These are phyloP conservation scores for Monochamus saltuarius DNA, from an alignment of 1,140 invertebrate species.

Conservation along the genomic window DNA sequence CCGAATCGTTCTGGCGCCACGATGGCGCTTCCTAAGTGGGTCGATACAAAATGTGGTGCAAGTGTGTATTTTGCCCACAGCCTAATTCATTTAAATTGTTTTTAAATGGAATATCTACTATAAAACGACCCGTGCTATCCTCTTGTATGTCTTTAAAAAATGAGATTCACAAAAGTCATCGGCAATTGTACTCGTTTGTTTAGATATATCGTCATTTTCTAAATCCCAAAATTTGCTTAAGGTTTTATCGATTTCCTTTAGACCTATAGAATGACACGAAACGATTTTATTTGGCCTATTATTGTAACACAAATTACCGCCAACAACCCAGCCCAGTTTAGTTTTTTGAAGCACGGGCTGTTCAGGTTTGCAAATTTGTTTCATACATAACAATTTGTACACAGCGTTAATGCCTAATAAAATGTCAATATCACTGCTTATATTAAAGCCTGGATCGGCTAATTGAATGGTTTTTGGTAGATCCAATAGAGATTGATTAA, in stretches of 20 bases:
- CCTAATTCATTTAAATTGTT: constrained; percentile 1
- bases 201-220: not conserved
- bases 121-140: constrained; percentile 7
- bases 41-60: too few species aligned
- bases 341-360: constrained; percentile 32
- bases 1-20: too few species aligned
- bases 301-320: constrained; percentile 14
- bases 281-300: not conserved
- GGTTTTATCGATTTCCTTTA: not conserved
- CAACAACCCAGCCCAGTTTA: constrained; percentile 40
- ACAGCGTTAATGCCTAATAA: constrained; percentile 39
- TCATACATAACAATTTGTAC: constrained; percentile 33
- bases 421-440: constrained; percentile 36
- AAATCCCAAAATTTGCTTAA: not conserved
- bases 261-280: not conserved
- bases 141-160: not conserved
- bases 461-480: constrained; percentile 18
- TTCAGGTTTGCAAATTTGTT: constrained; percentile 15
- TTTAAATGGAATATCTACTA: constrained; percentile 17
- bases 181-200: too few species aligned
- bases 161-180: not conserved
- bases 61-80: too few species aligned
- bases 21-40: too few species aligned
- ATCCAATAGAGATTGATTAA: constrained; percentile 2
- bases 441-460: constrained; percentile 41